Percentiles rank a stretch among this genome's conserved stretches.
Evolutionary conservation across 2,113 vertebrate species (phyloP).

Genomic region (Vulpes vulpes): DNA sequence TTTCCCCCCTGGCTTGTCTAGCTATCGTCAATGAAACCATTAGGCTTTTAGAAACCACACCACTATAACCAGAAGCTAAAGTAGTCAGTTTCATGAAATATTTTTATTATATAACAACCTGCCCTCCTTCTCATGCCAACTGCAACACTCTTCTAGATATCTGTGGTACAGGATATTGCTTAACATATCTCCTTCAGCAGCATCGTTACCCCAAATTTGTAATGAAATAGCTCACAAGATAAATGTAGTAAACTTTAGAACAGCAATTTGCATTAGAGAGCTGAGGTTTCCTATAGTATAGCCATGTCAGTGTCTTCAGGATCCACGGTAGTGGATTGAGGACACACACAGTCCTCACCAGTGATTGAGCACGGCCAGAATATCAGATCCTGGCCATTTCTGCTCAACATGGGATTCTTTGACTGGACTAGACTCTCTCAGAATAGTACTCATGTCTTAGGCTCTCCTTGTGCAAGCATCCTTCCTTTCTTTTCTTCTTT

Average conservation of each 20-base stretch:
- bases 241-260: not conserved
- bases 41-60: not conserved
- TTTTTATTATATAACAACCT: not conserved
- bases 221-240: not conserved
- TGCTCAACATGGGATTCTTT: not conserved
- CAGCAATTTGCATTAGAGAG: not conserved
- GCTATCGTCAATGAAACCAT: not conserved
- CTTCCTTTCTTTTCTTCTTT: not conserved
- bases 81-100: not conserved
- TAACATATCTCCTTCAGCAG: not conserved
- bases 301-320: not conserved
- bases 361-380: accelerated
- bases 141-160: not conserved
- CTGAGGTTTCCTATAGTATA: not conserved
- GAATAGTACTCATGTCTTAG: not conserved
- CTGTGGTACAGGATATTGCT: not conserved
- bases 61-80: not conserved
- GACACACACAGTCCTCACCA: not conserved
- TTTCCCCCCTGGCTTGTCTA: not conserved
- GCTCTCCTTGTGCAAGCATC: not conserved
- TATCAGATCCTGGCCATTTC: not conserved
- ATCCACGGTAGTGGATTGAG: not conserved
- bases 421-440: not conserved
- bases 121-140: not conserved
- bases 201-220: not conserved